Evolutionary conservation across 2,888 invertebrate species (phyloP).

Genomic region (Leptinotarsa rubiginosa): DNA sequence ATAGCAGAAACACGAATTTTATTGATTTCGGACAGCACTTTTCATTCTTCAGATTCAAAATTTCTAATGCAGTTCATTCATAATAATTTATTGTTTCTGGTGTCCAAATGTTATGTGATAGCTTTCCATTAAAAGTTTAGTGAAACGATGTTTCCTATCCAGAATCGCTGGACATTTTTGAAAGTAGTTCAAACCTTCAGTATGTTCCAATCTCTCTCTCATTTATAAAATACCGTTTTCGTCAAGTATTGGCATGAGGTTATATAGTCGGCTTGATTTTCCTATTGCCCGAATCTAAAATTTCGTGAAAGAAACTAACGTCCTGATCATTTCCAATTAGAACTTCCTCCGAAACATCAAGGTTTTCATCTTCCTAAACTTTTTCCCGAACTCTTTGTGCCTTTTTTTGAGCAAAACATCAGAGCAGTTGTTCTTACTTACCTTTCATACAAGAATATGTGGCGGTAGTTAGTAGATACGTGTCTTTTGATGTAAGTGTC

Average conservation of each 20-base stretch:
- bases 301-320: not conserved
- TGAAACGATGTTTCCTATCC: not conserved
- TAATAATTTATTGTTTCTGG: not conserved
- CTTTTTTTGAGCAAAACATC: no score
- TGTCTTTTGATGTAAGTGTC: not conserved
- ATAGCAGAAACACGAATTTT: not conserved
- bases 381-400: no score
- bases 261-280: not conserved
- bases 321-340: no score
- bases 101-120: not conserved
- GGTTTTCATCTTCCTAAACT: no score
- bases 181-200: not conserved
- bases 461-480: no score
- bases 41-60: not conserved
- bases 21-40: conserved; percentile 3
- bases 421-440: no score
- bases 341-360: no score
- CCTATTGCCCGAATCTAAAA: not conserved
- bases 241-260: no score
- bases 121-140: not conserved
- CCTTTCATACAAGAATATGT: no score
- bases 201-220: not conserved
- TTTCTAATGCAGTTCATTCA: not conserved
- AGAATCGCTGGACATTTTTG: not conserved
- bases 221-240: not conserved